A percentile compares a stretch with the other conserved stretches of the same genome.
These are phyloP conservation scores for Meloe dianella DNA, from an alignment of 2,888 invertebrate species.

Conservation along the genomic window DNA sequence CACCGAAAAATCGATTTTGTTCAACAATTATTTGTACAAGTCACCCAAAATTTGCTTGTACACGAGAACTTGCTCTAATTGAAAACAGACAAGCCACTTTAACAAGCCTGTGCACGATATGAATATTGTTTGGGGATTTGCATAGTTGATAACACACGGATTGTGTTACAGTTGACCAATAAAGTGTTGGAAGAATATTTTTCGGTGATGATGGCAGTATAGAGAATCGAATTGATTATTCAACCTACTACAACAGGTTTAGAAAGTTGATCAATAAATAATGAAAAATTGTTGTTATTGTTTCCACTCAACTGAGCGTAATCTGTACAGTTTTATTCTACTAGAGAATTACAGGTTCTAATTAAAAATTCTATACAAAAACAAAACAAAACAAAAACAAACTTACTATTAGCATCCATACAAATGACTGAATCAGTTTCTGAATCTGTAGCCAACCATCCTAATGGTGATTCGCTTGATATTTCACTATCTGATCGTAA, in stretches of 20 bases:
- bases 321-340: conserved; percentile 14
- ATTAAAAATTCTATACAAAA: conserved; percentile 10
- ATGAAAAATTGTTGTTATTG: conserved; percentile 8
- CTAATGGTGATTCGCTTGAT: conserved; percentile 57
- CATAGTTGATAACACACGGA: too few species aligned
- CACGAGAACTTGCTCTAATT: too few species aligned
- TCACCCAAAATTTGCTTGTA: too few species aligned
- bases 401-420: conserved; percentile 62
- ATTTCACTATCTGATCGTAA: conserved; percentile 75
- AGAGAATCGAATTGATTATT: not conserved
- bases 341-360: not conserved
- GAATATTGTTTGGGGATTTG: too few species aligned
- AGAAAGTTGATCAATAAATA: not conserved
- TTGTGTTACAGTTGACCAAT: too few species aligned
- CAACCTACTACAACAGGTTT: not conserved
- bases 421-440: conserved; percentile 84
- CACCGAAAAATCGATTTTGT: not conserved
- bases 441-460: conserved; percentile 70
- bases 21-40: too few species aligned
- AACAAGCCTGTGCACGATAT: too few species aligned
- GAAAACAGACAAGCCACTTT: too few species aligned
- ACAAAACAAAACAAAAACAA: not conserved
- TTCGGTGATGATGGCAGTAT: not conserved
- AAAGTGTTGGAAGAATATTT: not conserved
- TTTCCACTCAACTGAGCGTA: conserved; percentile 22